These are phyloP conservation scores for Ranitomeya variabilis DNA, from an alignment of 2,113 vertebrate genomes.

Conservation along the genomic window DNA sequence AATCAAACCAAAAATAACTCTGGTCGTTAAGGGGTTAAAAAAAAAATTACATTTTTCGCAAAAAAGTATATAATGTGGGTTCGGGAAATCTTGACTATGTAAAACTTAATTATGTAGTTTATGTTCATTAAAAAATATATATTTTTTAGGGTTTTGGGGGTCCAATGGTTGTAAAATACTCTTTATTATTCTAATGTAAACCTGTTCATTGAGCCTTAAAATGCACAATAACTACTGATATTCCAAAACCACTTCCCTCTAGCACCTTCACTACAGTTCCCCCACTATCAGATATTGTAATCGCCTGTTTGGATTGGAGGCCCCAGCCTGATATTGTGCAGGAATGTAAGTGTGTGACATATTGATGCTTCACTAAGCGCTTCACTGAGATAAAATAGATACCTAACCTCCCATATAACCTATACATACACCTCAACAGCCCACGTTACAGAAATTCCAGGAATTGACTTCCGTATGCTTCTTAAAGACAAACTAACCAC, in stretches of 20 bases:
- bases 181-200: neutral
- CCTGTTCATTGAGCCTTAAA: neutral
- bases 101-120: no score
- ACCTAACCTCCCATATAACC: neutral
- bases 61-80: no score
- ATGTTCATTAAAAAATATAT: no score
- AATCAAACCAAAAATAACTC: no score
- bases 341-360: neutral
- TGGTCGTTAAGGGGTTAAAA: no score
- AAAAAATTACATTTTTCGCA: no score
- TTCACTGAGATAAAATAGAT: neutral
- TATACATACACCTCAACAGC: neutral
- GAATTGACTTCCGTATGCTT: neutral
- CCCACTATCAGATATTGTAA: neutral
- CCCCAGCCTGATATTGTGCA: neutral
- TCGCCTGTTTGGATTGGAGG: neutral
- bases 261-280: neutral
- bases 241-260: neutral
- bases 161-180: neutral
- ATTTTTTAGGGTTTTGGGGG: neutral
- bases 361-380: neutral
- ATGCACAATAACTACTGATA: neutral
- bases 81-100: no score
- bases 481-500: neutral
- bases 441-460: neutral